Conservation (phyloP, 2,797 vertebrate genomes). For the Enteromius treurensis region DNA sequence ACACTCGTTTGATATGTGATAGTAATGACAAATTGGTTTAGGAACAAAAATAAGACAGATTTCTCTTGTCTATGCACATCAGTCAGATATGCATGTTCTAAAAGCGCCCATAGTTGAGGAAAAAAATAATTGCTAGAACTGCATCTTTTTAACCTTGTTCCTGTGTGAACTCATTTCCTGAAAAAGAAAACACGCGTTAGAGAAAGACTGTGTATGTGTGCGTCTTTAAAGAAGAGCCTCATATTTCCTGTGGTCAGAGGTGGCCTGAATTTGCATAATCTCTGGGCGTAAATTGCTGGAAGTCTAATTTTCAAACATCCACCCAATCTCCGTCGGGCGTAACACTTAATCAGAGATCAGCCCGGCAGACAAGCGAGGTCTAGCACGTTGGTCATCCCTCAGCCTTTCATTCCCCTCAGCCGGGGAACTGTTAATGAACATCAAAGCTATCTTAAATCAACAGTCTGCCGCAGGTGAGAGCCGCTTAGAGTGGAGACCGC, state of each 20-base stretch:
- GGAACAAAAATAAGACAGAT: not conserved
- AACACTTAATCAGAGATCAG: conserved; percentile 89
- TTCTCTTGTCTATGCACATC: not conserved
- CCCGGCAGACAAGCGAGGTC: conserved; percentile 41
- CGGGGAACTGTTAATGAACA: conserved; percentile 81
- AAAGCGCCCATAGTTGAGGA: not conserved
- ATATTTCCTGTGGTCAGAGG: conserved; percentile 45
- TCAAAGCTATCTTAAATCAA: conserved; percentile 81
- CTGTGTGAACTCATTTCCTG: not conserved
- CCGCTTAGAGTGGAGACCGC: conserved; percentile 43
- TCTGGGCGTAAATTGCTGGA: conserved; percentile 78
- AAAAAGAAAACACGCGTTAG: not conserved
- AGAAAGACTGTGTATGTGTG: conserved; percentile 25
- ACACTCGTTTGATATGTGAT: not conserved
- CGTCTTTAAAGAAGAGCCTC: conserved; percentile 73
- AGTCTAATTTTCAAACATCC: conserved; percentile 80
- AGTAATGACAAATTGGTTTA: not conserved
- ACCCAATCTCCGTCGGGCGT: conserved; percentile 72
- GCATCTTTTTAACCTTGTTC: conserved; percentile 20
- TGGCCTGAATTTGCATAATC: conserved; percentile 57
- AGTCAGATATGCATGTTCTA: not conserved
- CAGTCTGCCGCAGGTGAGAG: conserved; percentile 65
- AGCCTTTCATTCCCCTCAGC: conserved; percentile 76
- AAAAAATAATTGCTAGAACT: conserved; percentile 25
- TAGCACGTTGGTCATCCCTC: conserved; percentile 49